Conservation (phyloP, 2,113 vertebrate species). For the Vicugna pacos region DNA sequence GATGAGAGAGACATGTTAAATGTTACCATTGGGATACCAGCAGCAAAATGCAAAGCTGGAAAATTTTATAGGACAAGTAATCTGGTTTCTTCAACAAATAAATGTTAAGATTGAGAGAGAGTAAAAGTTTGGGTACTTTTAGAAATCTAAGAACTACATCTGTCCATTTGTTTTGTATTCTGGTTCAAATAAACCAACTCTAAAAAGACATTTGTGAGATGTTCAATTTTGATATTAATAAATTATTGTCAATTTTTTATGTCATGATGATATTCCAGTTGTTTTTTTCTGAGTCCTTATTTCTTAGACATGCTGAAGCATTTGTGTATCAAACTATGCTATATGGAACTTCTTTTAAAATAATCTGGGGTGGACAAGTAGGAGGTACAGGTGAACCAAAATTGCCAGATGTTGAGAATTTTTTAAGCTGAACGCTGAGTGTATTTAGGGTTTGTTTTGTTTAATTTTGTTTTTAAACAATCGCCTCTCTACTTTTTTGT, state of each 20-base stretch:
- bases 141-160: neutral
- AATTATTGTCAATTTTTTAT: neutral
- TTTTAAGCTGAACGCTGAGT: neutral
- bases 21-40: neutral
- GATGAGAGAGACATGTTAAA: neutral
- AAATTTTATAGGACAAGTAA: conserved; percentile 9
- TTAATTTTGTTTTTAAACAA: neutral
- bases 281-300: neutral
- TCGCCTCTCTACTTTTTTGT: neutral
- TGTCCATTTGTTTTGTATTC: neutral
- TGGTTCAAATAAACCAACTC: neutral
- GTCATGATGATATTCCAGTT: neutral
- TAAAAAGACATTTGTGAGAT: neutral
- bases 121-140: neutral
- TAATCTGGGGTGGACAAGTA: neutral
- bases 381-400: neutral
- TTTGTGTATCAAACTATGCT: neutral
- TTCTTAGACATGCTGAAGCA: neutral
- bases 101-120: neutral
- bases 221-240: neutral
- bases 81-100: conserved; percentile 18
- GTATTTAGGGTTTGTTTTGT: neutral
- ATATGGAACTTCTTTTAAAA: conserved; percentile 37
- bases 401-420: neutral
- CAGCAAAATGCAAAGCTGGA: neutral